Evolutionary conservation across 1,140 invertebrate genomes (phyloP).

Genomic region (Asobara japonica): DNA sequence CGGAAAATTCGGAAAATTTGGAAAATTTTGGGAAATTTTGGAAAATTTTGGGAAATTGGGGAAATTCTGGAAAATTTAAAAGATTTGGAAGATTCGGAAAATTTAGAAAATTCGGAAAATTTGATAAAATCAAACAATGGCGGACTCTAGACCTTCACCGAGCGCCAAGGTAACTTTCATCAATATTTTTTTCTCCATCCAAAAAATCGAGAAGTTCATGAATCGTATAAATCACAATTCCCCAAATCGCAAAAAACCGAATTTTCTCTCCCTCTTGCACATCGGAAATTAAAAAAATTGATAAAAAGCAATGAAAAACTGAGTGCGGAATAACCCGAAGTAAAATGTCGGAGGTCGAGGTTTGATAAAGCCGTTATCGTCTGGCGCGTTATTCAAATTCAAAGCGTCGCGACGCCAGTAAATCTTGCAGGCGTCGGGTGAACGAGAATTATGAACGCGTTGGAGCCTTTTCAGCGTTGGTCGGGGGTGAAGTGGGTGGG

Average conservation of each 20-base stretch:
- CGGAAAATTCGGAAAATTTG: too few species aligned
- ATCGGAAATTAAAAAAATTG: neutral
- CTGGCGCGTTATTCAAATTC: constrained; percentile 37
- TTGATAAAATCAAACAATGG: too few species aligned
- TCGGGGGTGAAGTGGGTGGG: neutral
- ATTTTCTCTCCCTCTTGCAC: neutral
- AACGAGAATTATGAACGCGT: constrained; percentile 34
- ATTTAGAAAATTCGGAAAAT: too few species aligned
- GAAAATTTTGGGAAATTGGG: too few species aligned
- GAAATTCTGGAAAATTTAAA: too few species aligned
- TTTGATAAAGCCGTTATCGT: constrained; percentile 34
- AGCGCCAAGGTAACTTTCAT: too few species aligned
- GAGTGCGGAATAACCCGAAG: constrained; percentile 22
- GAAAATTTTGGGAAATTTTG: too few species aligned
- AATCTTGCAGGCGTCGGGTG: constrained; percentile 22
- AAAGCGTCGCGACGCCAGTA: constrained; percentile 34
- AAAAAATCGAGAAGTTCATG: too few species aligned
- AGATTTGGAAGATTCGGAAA: too few species aligned
- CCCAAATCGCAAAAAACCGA: neutral
- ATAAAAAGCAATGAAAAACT: constrained; percentile 12
- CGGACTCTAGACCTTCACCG: too few species aligned
- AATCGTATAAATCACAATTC: too few species aligned
- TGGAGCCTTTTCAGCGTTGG: constrained; percentile 18
- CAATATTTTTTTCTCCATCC: too few species aligned
- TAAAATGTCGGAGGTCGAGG: constrained; percentile 32